phyloP scores from a whole-genome alignment of 2,888 invertebrate species.

The Panopea generosa region DNA sequence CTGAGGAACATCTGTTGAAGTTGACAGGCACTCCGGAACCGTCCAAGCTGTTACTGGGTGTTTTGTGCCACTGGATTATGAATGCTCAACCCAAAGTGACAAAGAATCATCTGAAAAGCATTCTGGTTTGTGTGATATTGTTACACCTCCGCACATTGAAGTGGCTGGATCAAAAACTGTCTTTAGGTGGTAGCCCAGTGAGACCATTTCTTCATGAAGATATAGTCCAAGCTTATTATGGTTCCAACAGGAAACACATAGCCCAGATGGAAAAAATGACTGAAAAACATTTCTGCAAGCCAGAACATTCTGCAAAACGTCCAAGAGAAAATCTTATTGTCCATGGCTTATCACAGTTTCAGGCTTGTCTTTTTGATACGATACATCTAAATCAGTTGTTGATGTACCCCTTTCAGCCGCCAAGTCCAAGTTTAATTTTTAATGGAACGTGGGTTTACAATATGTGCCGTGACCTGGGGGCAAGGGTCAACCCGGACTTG shows the following conservation, averaged over 20 bases:
- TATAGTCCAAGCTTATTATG: conserved; percentile 30
- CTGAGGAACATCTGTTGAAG: neutral
- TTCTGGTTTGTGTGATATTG: conserved; percentile 58
- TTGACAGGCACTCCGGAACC: conserved; percentile 22
- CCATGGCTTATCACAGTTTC: conserved; percentile 83
- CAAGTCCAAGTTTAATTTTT: conserved; percentile 69
- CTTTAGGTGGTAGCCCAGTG: conserved; percentile 22
- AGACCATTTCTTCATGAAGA: conserved; percentile 30
- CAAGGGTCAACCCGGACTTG: conserved; percentile 66
- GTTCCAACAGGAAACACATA: conserved; percentile 26
- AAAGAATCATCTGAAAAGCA: conserved; percentile 59
- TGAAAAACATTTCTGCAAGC: conserved; percentile 56
- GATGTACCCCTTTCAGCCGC: conserved; percentile 64
- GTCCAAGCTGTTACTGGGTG: conserved; percentile 46
- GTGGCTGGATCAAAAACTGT: conserved; percentile 44
- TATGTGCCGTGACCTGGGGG: conserved; percentile 70
- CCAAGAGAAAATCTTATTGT: conserved; percentile 57
- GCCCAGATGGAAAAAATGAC: conserved; percentile 41
- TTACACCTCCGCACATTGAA: conserved; percentile 44
- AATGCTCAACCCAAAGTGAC: conserved; percentile 70
- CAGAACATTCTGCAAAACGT: conserved; percentile 60
- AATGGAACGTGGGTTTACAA: conserved; percentile 82
- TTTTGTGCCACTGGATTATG: conserved; percentile 69
- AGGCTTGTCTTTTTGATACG: conserved; percentile 77
- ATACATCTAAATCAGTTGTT: conserved; percentile 81